These are phyloP conservation scores for Odontophorus gujanensis DNA, from an alignment of 2,113 vertebrate species.

Conservation along the genomic window DNA sequence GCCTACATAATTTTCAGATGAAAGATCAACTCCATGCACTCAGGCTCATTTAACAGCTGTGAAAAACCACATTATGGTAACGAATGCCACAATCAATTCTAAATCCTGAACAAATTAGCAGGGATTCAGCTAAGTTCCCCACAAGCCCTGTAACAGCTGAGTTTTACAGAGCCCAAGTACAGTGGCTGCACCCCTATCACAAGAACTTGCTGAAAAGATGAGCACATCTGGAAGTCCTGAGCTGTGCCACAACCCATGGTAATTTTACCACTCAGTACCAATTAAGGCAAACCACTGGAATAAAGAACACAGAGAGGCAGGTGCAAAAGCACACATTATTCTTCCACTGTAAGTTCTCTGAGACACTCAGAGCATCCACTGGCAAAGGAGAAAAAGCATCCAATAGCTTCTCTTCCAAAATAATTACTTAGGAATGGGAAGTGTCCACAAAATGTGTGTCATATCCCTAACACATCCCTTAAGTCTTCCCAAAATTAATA, in stretches of 20 bases:
- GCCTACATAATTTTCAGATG: not conserved
- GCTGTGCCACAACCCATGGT: not conserved
- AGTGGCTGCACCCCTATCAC: not conserved
- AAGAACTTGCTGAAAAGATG: not conserved
- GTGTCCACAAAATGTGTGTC: not conserved
- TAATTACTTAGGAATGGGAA: not conserved
- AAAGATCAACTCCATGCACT: not conserved
- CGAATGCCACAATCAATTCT: not conserved
- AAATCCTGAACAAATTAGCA: not conserved
- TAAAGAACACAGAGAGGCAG: not conserved
- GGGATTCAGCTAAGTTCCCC: not conserved
- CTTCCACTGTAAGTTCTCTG: not conserved
- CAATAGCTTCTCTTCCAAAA: not conserved
- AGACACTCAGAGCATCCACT: not conserved
- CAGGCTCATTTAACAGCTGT: not conserved
- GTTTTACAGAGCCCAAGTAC: not conserved
- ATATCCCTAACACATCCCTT: not conserved
- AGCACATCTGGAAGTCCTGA: not conserved
- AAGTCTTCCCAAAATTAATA: not conserved
- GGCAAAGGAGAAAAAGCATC: not conserved
- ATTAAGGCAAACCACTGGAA: not conserved
- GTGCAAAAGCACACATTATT: not conserved
- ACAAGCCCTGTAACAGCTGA: rapidly evolving
- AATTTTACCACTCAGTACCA: not conserved
- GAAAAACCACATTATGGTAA: not conserved